Conservation (phyloP, 1,140 invertebrate genomes). For the Augochlora pura region DNA sequence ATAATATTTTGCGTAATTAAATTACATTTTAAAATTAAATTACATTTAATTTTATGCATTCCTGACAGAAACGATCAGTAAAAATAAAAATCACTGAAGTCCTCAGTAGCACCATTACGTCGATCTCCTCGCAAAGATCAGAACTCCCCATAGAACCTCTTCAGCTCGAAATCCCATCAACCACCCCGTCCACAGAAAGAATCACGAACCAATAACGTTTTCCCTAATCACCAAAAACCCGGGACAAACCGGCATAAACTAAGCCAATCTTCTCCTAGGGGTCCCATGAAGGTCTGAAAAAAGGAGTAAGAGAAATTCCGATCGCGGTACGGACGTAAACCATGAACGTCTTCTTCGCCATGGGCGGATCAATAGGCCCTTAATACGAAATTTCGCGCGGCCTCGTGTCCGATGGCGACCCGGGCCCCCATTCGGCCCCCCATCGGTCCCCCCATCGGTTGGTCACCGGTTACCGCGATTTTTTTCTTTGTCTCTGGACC, state of each 20-base stretch:
- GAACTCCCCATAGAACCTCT: no score
- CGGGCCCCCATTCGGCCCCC: neutral
- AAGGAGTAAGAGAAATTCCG: neutral
- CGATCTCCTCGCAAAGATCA: no score
- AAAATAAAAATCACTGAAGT: no score
- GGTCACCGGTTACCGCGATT: neutral
- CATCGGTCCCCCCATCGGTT: constrained; percentile 1
- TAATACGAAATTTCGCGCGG: constrained; percentile 61
- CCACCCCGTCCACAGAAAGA: no score
- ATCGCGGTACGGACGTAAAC: constrained; percentile 39
- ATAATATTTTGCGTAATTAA: no score
- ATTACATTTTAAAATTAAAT: no score
- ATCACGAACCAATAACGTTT: neutral
- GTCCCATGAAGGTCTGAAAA: neutral
- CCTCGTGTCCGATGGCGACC: constrained; percentile 33
- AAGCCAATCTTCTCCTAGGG: neutral
- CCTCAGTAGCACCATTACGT: no score
- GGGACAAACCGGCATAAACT: neutral
- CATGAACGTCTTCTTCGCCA: constrained; percentile 49
- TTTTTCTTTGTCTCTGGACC: constrained; percentile 16
- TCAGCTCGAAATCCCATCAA: no score
- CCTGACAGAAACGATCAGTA: no score
- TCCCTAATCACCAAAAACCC: neutral
- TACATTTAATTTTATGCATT: no score
- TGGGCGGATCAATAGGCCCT: constrained; percentile 51